Evolutionary conservation across 1,140 invertebrate genomes (phyloP), one percentile per base, ranked within the genome.

Genomic region (Druon quercuslanigerum): DNA sequence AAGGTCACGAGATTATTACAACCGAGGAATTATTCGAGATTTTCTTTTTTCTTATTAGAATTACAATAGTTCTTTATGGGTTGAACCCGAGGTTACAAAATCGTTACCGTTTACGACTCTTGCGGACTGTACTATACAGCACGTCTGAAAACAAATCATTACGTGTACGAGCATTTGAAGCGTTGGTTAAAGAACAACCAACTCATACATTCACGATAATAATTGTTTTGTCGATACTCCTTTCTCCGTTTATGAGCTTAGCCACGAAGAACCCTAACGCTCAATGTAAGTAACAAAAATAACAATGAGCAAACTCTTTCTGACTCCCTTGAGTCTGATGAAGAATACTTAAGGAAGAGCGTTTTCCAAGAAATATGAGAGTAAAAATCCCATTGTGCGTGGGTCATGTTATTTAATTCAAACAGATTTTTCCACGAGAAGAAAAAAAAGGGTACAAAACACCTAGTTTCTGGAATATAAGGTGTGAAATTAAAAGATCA

Each of bases 171-270:
- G 60, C 60, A 46, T 66, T 66, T 66, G 33, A 66, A 66, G 33
- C 20, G 60, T 14, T 66, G 46, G 20, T 12, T 7, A 40, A 25
- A 66, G 40, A 33, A 66, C 60, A 66, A 33, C 60, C 33, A 66
- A 72, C 60, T 57, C 60, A 73, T 60, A 81, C 78, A 79, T 78
- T 74, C 78, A 78, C 74, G 78, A 75, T 82, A 79, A 79, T 82
- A 82, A 82, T 79, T 82, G 81, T 82, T 82, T 82, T 72, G 78
- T 82, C 81, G 73, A 82, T 82, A 82, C 52, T 77, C 71, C 17
- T 72, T 75, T 51, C 78, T 78, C 79, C 54, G 60, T 79, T 66
- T 77, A 74, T 72, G 80, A 82, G 60, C 72, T 79, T 52, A 71
- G 17, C 40, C 20, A 66, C 57, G 57, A 66, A 33, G 57, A 66